Base-by-base conservation (phyloP, 1,140 invertebrate species). In the Saccostrea echinata region DNA sequence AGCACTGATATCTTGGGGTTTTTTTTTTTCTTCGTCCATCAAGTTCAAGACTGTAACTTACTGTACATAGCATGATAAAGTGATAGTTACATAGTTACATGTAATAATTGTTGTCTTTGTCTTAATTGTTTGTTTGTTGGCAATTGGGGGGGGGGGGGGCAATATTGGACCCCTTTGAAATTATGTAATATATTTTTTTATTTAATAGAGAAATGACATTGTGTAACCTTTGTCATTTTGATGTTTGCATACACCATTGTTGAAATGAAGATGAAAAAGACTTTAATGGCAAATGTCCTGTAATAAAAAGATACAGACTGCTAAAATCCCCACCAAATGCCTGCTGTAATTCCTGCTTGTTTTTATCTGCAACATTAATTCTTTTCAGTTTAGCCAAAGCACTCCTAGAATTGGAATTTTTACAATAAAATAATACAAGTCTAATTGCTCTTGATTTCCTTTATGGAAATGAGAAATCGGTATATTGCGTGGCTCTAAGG, bases 391-490 rank as follows among this genome's bases (percentile, higher is more conserved):
- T 27, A 30, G 68, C 30, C 68, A 76, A 76, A 27, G 68, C 68
- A 76, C 68, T 76, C 68, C 68, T 76, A 16, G 6, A 27, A 76
- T 16, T 76, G 27, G 68, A 76, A 76, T 76, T 27, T 27, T 76
- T 30, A 64, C 68, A 76, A 30, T 16, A 30, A 27, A 76, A 30
- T 30, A 30, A 27, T 16, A 76, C 24, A 27, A 33, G 27, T 11
- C 68, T 76, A 76, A 76, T 76, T 76, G 24, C 68, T 76, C 30
- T 76, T 27, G 11, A 76, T 30, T 76, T 76, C 68, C 68, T 24
- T 76, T 76, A 76, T 76, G 68, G 68, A 76, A 76, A 76, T 76
- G 68, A 76, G 27, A 76, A 27, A 76, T 76, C 27, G 30, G 68
- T 16, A 76, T 76, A 76, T 30, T 76, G 68, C 68, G 16, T 76